phyloP scores from a whole-genome alignment of 2,113 vertebrate species.

The Tachuris rubrigastra region DNA sequence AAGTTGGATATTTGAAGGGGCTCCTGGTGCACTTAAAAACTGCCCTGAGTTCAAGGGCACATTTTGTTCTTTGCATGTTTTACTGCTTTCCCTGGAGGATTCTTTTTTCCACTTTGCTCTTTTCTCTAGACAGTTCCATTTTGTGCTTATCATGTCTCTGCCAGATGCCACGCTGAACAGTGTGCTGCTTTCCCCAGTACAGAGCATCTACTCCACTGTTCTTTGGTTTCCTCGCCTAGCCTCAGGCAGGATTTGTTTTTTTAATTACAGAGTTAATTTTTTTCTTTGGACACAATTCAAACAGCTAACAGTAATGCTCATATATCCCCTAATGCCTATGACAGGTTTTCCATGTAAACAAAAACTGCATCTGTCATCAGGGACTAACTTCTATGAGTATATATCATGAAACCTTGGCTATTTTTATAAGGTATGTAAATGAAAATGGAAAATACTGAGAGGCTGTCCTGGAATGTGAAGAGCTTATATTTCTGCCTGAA shows the following conservation, averaged over 20 bases:
- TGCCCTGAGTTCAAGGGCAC: not conserved
- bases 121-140: conserved; percentile 21
- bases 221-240: conserved; percentile 35
- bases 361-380: conserved; percentile 51
- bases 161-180: not conserved
- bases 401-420: not conserved
- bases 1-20: not conserved
- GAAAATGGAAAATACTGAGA: conserved; percentile 59
- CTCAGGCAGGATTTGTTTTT: conserved; percentile 42
- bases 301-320: not conserved
- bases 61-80: not conserved
- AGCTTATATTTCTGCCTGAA: conserved; percentile 56
- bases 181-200: not conserved
- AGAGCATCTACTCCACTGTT: not conserved
- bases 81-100: not conserved
- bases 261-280: conserved; percentile 52
- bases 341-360: conserved; percentile 52
- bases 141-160: conserved; percentile 34
- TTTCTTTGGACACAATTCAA: conserved; percentile 53
- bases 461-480: conserved; percentile 50
- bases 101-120: not conserved
- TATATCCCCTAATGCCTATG: conserved; percentile 32
- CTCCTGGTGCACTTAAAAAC: not conserved
- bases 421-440: conserved; percentile 59
- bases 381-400: conserved; percentile 5